phyloP scores from a whole-genome alignment of 1,140 invertebrate species.

The Caerostris extrusa region DNA sequence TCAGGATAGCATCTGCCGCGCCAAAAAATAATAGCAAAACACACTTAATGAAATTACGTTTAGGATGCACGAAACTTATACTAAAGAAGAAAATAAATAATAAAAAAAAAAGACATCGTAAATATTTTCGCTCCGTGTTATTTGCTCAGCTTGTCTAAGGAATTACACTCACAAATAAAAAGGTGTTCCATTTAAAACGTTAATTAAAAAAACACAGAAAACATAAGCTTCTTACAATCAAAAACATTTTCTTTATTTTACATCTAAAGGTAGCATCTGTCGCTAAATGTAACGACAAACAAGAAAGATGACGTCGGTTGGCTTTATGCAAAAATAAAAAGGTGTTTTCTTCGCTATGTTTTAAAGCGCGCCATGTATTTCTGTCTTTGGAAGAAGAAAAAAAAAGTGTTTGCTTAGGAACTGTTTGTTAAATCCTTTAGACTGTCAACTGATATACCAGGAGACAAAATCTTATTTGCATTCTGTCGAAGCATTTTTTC shows the following conservation, averaged over 20 bases:
- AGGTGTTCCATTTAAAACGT: neutral
- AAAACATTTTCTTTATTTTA: neutral
- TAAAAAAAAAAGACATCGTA: too few species aligned
- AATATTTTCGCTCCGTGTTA: neutral
- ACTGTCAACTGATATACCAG: too few species aligned
- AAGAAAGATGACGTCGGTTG: neutral
- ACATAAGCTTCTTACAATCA: neutral
- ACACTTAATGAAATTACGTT: too few species aligned
- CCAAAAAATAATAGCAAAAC: too few species aligned
- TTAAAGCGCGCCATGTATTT: neutral
- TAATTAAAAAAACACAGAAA: neutral
- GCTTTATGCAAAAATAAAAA: neutral
- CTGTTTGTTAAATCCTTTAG: neutral
- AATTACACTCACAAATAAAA: neutral
- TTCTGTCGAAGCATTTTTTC: too few species aligned
- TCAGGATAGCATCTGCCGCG: too few species aligned
- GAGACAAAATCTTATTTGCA: too few species aligned
- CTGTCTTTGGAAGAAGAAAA: too few species aligned
- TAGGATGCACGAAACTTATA: too few species aligned
- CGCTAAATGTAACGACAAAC: neutral
- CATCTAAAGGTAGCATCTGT: neutral
- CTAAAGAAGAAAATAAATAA: too few species aligned
- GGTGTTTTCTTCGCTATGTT: neutral
- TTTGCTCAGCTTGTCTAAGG: neutral
- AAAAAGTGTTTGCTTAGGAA: neutral